Conservation (phyloP, 2,113 vertebrate species). For the Onychostruthus taczanowskii region DNA sequence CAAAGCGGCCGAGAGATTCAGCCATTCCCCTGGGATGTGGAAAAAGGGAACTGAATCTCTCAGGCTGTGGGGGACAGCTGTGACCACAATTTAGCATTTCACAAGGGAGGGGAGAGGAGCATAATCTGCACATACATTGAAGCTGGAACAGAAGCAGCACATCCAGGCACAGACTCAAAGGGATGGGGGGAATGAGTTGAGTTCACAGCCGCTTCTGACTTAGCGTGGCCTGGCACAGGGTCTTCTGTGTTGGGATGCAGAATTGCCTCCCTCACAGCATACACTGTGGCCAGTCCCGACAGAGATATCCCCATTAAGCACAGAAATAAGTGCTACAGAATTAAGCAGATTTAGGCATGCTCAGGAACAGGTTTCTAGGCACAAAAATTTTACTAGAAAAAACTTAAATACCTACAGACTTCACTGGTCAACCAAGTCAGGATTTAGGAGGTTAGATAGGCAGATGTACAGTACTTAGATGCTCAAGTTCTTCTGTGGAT, state of each 20-base stretch:
- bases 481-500: constrained; percentile 5
- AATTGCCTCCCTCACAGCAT: not conserved
- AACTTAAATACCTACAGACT: not conserved
- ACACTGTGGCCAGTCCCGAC: not conserved
- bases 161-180: not conserved
- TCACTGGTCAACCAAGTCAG: not conserved
- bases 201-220: not conserved
- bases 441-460: not conserved
- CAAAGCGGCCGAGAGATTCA: not conserved
- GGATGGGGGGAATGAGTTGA: not conserved
- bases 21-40: not conserved
- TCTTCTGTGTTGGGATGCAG: not conserved
- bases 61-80: not conserved
- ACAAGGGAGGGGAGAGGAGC: not conserved
- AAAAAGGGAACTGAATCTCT: not conserved
- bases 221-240: not conserved
- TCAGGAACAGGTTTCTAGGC: not conserved
- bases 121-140: not conserved
- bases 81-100: not conserved
- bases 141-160: not conserved
- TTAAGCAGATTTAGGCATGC: not conserved
- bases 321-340: not conserved
- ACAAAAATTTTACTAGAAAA: not conserved
- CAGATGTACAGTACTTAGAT: not conserved
- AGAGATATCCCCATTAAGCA: constrained; percentile 19